Conservation (phyloP, 2,888 invertebrate species). For the Pandemis cinnamomeana region DNA sequence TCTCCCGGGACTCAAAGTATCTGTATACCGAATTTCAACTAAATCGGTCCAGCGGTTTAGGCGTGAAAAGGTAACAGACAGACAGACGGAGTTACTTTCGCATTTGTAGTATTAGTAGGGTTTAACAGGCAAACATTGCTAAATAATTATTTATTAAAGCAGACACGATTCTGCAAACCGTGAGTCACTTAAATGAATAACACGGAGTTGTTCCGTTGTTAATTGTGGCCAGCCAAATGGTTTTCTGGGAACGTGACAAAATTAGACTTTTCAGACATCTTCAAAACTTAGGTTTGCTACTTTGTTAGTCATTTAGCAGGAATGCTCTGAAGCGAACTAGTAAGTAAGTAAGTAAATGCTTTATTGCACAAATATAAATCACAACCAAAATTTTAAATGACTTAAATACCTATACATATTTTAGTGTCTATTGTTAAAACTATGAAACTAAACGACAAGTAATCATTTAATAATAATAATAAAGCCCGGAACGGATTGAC, state of each 20-base stretch:
- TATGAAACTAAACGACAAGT: no score
- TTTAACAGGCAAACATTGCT: background rate
- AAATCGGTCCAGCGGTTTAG: background rate
- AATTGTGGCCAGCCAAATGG: conserved; percentile 10
- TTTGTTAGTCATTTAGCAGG: background rate
- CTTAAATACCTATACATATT: no score
- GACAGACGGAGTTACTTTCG: background rate
- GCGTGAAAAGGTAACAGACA: background rate
- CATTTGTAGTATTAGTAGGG: background rate
- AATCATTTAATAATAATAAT: no score
- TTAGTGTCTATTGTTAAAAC: no score
- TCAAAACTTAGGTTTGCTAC: background rate
- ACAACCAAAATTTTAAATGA: no score
- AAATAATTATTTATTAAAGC: conserved; percentile 17
- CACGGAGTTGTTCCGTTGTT: conserved; percentile 15
- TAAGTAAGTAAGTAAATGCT: no score
- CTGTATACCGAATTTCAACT: no score
- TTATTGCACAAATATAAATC: no score
- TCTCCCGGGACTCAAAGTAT: no score
- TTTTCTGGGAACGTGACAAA: conserved; percentile 18
- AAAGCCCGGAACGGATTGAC: no score
- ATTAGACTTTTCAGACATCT: conserved; percentile 13
- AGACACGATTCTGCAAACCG: conserved; percentile 20
- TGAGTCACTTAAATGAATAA: conserved; percentile 29
- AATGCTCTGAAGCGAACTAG: background rate